Evolutionary conservation across 2,888 invertebrate species (phyloP), one percentile per base, ranked within the genome.

Genomic region (Eremobia ochroleuca): DNA sequence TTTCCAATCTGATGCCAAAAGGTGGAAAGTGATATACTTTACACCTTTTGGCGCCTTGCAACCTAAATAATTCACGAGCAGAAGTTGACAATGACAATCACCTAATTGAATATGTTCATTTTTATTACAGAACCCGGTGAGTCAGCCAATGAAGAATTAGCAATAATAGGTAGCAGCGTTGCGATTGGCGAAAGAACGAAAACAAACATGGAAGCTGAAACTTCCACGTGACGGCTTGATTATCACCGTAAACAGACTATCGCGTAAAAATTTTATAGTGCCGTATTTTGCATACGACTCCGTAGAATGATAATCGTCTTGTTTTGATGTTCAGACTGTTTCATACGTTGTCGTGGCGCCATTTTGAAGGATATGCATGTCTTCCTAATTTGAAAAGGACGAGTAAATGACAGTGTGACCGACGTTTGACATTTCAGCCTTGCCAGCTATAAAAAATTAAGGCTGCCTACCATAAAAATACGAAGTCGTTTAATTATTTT

Each of bases 241-340:
- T 78, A 87, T 85, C 76, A 81, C 72, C 61, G 85, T 85, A 87
- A 87, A 79, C 74, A 67, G 59, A 76, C 87, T 66, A 55, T 79
- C 78, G 76, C 71, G 82, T 86, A 76, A 80, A 79, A 79, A 65
- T 82, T 82, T 81, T 85, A 86, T 87, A 76, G 83, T 70, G 65
- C 49, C 73, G 66, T 79, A 87, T 82, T 88, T 81, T 88, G 82
- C 85, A 86, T 87, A 87, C 76, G 88, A 90, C 85, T 81, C 87
- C 76, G 62, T 69, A 81, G 92, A 90, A 92, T 91, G 88, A 89
- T 90, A 91, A 92, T 91, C 76, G 87, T 83, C 85, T 90, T 92
- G 91, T 92, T 91, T 88, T 90, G 90, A 88, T 83, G 84, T 83
- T 80, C 82, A 77, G 79, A 82, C 59, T 68, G 73, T 76, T 64